Base-by-base conservation (phyloP, 2,888 invertebrate species). In the Limenitis camilla region DNA sequence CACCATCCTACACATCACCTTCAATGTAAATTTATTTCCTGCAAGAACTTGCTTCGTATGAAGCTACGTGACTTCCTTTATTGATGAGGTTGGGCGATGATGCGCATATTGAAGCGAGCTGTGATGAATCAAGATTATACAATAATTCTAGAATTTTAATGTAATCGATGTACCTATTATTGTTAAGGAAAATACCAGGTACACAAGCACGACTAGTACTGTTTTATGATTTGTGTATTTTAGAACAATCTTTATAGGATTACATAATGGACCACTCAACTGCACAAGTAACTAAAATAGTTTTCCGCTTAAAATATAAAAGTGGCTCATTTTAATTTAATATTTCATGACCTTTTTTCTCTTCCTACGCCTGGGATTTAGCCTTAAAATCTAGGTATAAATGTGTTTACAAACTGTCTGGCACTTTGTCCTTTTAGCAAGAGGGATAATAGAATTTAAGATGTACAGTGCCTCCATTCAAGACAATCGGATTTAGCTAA, bases 21-120 rank as follows among this genome's bases (percentile, higher is more conserved):
- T 55, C 47, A 40, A 54, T 56, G 50, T 51, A 57, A 52, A 52
- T 54, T 42, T 52, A 57, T 55, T 52, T 57, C 57, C 57, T 57
- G 57, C 41, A 31, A 51, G 45, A 52, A 52, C 46, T 46, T 41
- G 44, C 49, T 47, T 46, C 51, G 48, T 46, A 41, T 53, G 51
- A 46, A 35, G 19, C 44, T 45, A 57, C 54, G 57, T 57, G 57
- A 52, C 54, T 54, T 57, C 57, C 57, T 54, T 56, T 53, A 51
- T 38, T 49, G 52, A 57, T 57, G 54, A 54, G 41, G 31, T 32
- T 41, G 30, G 40, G 29, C 49, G 31, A 50, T 49, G 45, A 41
- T 44, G 44, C 32, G 36, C 40, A 29, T 30, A 40, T 39, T 32
- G 7, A 39, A 51, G 11, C 11, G 38, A 38, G 1, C 40, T 30